A percentile compares a stretch with the other conserved stretches of the same genome.
These are phyloP conservation scores for Eretmocerus hayati DNA, from an alignment of 2,888 invertebrate genomes.

Conservation along the genomic window DNA sequence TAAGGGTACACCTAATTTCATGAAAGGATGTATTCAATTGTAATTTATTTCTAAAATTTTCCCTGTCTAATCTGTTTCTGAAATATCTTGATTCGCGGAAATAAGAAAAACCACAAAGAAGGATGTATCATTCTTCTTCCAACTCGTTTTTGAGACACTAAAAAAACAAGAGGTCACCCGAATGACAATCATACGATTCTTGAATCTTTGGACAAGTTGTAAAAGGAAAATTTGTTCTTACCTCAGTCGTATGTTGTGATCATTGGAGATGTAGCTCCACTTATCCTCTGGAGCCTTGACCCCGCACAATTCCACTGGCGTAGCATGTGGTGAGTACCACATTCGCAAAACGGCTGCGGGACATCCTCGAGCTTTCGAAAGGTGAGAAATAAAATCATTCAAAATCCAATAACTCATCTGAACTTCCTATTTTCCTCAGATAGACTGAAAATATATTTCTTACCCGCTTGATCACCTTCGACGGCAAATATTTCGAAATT, in stretches of 20 bases:
- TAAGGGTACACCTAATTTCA: no score
- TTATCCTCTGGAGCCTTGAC: conserved; percentile 68
- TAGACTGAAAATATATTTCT: no score
- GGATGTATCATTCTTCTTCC: no score
- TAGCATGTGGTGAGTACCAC: conserved; percentile 75
- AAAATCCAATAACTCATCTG: no score
- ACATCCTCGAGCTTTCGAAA: conserved; percentile 70
- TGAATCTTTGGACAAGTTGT: neutral
- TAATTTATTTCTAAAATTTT: no score
- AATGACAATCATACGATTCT: neutral
- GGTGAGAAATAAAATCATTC: no score
- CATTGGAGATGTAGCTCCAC: conserved; percentile 80
- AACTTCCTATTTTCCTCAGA: no score
- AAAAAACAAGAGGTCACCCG: no score
- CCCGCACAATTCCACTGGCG: conserved; percentile 84
- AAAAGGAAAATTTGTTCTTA: conserved; percentile 34
- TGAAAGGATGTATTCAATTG: no score
- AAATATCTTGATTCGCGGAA: neutral
- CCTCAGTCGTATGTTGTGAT: conserved; percentile 82
- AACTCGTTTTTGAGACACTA: no score
- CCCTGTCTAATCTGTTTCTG: no score
- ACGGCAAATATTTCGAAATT: conserved; percentile 88
- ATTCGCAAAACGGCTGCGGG: conserved; percentile 84
- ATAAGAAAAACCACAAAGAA: no score
- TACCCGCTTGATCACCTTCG: conserved; percentile 85